phyloP scores from a whole-genome alignment of 2,888 invertebrate genomes.

The Philaethria dido region DNA sequence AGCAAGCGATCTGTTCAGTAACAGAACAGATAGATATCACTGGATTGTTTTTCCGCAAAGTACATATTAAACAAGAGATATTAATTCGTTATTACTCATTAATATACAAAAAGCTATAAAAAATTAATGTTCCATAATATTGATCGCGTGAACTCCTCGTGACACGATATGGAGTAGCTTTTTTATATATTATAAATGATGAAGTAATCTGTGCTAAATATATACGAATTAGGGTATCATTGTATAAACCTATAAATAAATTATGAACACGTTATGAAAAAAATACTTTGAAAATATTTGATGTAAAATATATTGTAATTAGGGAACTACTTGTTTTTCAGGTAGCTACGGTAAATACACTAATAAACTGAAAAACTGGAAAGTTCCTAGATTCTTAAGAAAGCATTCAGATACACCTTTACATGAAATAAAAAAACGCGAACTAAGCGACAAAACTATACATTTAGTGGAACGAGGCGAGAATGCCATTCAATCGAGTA shows the following conservation, averaged over 20 bases:
- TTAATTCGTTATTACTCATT: neutral
- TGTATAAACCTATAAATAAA: slow-evolving; percentile 22
- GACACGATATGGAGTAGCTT: slow-evolving; percentile 20
- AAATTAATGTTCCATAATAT: slow-evolving; percentile 15
- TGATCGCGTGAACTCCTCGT: slow-evolving; percentile 32
- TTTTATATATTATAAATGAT: slow-evolving; percentile 29
- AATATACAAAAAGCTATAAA: slow-evolving; percentile 23
- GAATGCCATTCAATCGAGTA: slow-evolving; percentile 60
- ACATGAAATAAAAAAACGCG: slow-evolving; percentile 74
- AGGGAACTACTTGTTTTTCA: slow-evolving; percentile 53
- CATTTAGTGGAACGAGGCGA: slow-evolving; percentile 68
- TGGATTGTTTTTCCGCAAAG: neutral
- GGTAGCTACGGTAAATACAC: slow-evolving; percentile 85
- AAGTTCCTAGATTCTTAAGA: slow-evolving; percentile 87
- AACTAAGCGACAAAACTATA: slow-evolving; percentile 68
- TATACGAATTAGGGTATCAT: slow-evolving; percentile 16
- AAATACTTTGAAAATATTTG: neutral
- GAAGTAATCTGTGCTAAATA: slow-evolving; percentile 18
- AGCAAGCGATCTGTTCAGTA: too few relatives aligned
- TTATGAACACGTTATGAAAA: neutral
- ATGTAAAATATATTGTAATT: slow-evolving; percentile 1
- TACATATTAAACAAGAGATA: neutral
- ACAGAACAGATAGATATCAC: neutral
- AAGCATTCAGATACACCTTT: slow-evolving; percentile 83
- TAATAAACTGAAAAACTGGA: slow-evolving; percentile 86